Percentiles rank a stretch among this genome's conserved stretches.
phyloP scores from a whole-genome alignment of 2,888 invertebrate species.

The Microchrysa polita region DNA sequence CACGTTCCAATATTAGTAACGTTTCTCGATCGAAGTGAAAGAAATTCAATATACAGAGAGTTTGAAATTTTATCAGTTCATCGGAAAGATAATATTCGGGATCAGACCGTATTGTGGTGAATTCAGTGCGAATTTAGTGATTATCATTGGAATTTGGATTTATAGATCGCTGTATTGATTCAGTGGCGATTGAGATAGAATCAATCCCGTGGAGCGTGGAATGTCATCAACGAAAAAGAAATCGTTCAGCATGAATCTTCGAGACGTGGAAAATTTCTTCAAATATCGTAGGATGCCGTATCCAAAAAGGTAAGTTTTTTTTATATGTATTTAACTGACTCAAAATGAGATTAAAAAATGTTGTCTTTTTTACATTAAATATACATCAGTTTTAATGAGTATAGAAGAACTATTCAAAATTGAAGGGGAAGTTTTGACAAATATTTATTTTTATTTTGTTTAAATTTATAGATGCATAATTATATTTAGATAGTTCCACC shows the following conservation, averaged over 20 bases:
- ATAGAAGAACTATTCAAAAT: too few relatives aligned
- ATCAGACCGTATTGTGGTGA: conserved; percentile 4
- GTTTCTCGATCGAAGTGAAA: too few relatives aligned
- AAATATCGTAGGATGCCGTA: conserved; percentile 63
- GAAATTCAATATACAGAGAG: too few relatives aligned
- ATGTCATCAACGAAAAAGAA: conserved; percentile 45
- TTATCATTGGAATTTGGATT: conserved; percentile 11
- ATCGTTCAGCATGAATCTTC: conserved; percentile 51
- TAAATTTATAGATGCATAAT: too few relatives aligned
- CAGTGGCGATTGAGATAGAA: conserved; percentile 6
- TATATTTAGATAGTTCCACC: too few relatives aligned
- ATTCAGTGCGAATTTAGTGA: conserved; percentile 29
- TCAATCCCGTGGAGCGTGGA: conserved; percentile 9
- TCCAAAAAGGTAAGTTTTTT: conserved; percentile 62
- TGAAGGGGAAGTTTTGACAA: too few relatives aligned
- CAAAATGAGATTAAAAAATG: not conserved
- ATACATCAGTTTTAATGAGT: too few relatives aligned
- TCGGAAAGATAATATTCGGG: not conserved
- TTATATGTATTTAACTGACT: not conserved
- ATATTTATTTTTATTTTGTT: too few relatives aligned
- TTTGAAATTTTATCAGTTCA: not conserved
- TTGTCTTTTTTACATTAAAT: not conserved
- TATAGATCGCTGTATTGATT: not conserved
- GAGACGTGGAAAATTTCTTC: conserved; percentile 62
- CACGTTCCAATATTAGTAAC: too few relatives aligned